Base-by-base conservation (phyloP, 2,888 invertebrate genomes). In the Tipula lateralis region DNA sequence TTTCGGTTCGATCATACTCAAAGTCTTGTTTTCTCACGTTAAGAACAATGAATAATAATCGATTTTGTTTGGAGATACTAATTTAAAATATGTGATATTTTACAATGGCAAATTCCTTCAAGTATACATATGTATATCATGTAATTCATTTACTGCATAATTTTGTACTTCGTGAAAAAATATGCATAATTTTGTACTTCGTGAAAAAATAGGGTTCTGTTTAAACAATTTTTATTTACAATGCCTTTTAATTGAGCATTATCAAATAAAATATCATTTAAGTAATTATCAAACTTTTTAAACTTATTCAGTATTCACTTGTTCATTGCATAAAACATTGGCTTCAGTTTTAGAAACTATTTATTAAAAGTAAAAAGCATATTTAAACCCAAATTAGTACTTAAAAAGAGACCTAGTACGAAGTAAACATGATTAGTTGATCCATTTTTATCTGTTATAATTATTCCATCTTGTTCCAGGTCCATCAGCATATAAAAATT, bases 381-480 rank as follows among this genome's bases (percentile, higher is more conserved):
- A 36, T 85, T 85, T 12, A 85, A 30, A 1, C 84, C 84, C 19
- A 85, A 36, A 32, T 85, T 85, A 84, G 86, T 86, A 0, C 86
- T 86, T 36, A 86, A 39, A 44, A 86, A 29, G 30, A 86, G 83
- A 13, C 85, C 86, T 29, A 85, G 83, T 50, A 85, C 50, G 32
- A 85, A 86, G 83, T 85, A 85, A 9, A 87, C 84, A 29, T 83
- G 50, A 30, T 85, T 4, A 36, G 12, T 1, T 9, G 5, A 9
- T 36, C 36, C 36, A 2, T 16, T 84, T 36, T 83, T 84, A 80
- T 85, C 29, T 16, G 29, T 39, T 82, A 87, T 85, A 19, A 29
- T 39, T 66, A 87, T 86, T 84, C 87, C 88, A 84, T 85, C 84
- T 84, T 84, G 85, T 85, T 87, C 87, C n/a, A 88, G 85, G 29